Base-by-base conservation (phyloP, 1,140 invertebrate genomes). In the Lepidurus arcticus region DNA sequence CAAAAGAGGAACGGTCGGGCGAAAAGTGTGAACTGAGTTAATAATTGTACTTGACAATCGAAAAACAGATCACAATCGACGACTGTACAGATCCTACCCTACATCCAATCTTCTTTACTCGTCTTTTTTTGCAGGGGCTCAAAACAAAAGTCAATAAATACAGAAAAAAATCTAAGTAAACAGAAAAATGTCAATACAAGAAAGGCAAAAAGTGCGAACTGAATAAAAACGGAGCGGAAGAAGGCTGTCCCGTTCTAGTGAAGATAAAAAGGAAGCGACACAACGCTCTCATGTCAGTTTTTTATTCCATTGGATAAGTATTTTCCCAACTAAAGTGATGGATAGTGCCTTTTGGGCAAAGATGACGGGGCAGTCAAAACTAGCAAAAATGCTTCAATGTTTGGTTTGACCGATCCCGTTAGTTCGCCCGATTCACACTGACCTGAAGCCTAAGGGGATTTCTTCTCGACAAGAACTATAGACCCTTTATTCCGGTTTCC, bases 371-470 rank as follows among this genome's bases (percentile, higher is more conserved):
- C 21, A 65, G 53, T 9, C 53, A 65, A 65, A 65, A 16, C 53
- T 65, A 65, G 21, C 7, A 65, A 21, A 65, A 65, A 65, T 65
- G 53, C 53, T 65, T 8, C 8, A 4, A 13, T 21, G 53, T 65
- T n/a, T 16, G 3, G 34, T 34, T 34, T 34, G 34, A 65, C 53
- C 16, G 21, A 21, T 65, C 53, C 47, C 53, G 53, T 65, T 65
- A 65, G 16, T 65, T 65, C 21, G 53, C 53, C 53, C 53, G 16
- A 65, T 21, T n/a, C 53, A 65, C 13, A 65, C 53, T 65, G 53
- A 65, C 53, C 53, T 65, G 53, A 65, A 65, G 53, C 53, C 53
- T 65, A 7, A 16, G 53, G 53, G 53, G 21, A n/a, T 65, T 65
- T 8, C 53, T 65, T 1, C 34, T 34, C 34, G 34, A 34, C 34